Conservation (phyloP, 2,113 vertebrate genomes). For the Pithys albifrons region DNA sequence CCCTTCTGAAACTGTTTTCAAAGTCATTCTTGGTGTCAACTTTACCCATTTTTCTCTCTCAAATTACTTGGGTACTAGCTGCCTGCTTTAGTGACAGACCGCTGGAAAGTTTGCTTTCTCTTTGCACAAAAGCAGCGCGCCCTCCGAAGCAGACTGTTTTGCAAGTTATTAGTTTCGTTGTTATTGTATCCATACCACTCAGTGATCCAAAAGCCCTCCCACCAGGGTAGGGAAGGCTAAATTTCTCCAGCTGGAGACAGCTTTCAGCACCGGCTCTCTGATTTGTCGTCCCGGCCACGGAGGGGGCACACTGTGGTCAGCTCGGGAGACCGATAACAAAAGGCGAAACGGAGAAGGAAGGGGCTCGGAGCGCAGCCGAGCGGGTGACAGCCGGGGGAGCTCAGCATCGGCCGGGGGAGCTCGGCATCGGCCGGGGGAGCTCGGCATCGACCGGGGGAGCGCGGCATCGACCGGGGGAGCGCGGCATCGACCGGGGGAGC, state of each 20-base stretch:
- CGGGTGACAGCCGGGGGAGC: not conserved
- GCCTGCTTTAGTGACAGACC: not conserved
- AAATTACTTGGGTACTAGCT: not conserved
- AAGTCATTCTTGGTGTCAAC: not conserved
- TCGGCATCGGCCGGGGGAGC: no score
- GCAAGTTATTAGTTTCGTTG: not conserved
- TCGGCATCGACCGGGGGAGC: no score
- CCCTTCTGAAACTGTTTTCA: not conserved
- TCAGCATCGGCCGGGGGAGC: not conserved
- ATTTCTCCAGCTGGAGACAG: slow-evolving; percentile 21
- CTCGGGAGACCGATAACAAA: not conserved
- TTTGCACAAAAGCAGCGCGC: not conserved
- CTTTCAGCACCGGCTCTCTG: not conserved
- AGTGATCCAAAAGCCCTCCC: slow-evolving; percentile 58
- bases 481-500: not conserved
- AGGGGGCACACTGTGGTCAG: not conserved
- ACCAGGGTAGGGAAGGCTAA: not conserved
- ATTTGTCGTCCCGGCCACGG: not conserved
- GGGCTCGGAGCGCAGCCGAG: not conserved
- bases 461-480: no score
- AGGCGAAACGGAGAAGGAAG: not conserved
- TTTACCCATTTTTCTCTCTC: not conserved
- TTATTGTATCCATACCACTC: slow-evolving; percentile 22
- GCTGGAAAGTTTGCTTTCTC: not conserved
- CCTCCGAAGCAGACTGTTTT: not conserved